Percentiles rank a stretch among this genome's conserved stretches.
Conservation (phyloP, 2,113 vertebrate species). For the Gobius niger region DNA sequence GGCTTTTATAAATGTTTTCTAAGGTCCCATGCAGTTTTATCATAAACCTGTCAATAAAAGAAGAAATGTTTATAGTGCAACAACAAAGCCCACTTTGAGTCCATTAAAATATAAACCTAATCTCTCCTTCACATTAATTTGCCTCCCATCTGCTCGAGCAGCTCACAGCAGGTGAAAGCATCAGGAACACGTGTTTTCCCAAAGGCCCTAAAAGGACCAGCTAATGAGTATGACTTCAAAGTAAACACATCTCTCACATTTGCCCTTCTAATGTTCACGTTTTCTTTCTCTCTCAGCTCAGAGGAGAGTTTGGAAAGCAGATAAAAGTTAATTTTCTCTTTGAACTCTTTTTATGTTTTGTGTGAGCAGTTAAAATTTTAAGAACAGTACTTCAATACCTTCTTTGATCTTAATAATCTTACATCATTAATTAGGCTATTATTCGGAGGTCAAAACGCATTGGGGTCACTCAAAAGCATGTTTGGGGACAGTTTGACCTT, state of each 20-base stretch:
- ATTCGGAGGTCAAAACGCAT: too few relatives aligned
- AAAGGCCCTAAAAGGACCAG: background rate
- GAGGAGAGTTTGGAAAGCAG: constrained; percentile 12
- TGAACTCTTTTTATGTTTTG: constrained; percentile 13
- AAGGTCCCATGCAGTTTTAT: too few relatives aligned
- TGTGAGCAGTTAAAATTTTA: background rate
- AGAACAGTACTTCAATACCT: background rate
- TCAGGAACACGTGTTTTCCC: constrained; percentile 27
- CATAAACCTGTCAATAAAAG: too few relatives aligned
- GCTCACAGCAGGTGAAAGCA: constrained; percentile 10
- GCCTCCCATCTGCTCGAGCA: constrained; percentile 15
- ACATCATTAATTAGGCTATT: too few relatives aligned
- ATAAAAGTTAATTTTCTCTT: constrained; percentile 25
- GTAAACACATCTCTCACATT: constrained; percentile 37
- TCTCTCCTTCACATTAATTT: constrained; percentile 17
- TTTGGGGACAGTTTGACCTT: background rate
- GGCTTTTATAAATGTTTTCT: too few relatives aligned
- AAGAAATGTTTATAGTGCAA: background rate
- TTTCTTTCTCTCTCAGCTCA: background rate
- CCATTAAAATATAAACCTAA: background rate
- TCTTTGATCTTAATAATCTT: background rate
- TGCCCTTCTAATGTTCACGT: constrained; percentile 14
- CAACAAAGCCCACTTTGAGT: background rate
- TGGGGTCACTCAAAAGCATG: too few relatives aligned
- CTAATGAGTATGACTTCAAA: constrained; percentile 38